phyloP scores from a whole-genome alignment of 2,113 vertebrate genomes.

The Ammospiza nelsoni region DNA sequence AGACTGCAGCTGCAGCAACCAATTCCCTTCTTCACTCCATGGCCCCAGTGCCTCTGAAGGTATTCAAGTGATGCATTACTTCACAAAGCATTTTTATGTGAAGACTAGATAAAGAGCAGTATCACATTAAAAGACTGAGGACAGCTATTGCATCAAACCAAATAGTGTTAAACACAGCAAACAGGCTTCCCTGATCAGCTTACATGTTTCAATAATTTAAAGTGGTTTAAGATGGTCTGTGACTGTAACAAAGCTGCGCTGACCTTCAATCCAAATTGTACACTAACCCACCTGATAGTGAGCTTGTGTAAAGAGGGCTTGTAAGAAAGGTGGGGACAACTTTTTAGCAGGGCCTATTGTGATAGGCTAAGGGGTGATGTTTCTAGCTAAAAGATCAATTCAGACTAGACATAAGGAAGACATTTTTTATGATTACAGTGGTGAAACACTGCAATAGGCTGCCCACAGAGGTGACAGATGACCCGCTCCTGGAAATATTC shows the following conservation, averaged over 20 bases:
- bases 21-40: not conserved
- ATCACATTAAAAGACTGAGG: not conserved
- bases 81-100: not conserved
- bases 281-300: fast-evolving
- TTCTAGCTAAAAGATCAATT: not conserved
- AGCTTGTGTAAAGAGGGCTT: not conserved
- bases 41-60: not conserved
- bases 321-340: not conserved
- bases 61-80: not conserved
- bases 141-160: not conserved
- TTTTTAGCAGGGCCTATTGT: not conserved
- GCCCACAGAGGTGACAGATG: not conserved
- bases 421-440: fast-evolving
- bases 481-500: not conserved
- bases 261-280: not conserved
- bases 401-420: not conserved
- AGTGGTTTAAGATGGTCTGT: not conserved
- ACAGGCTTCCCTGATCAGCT: not conserved
- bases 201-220: not conserved
- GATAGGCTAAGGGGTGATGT: not conserved
- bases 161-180: not conserved
- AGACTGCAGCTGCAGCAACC: not conserved
- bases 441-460: not conserved
- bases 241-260: not conserved
- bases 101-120: not conserved